These are phyloP conservation scores for Chelonia mydas DNA, from an alignment of 2,797 vertebrate species.

Conservation along the genomic window DNA sequence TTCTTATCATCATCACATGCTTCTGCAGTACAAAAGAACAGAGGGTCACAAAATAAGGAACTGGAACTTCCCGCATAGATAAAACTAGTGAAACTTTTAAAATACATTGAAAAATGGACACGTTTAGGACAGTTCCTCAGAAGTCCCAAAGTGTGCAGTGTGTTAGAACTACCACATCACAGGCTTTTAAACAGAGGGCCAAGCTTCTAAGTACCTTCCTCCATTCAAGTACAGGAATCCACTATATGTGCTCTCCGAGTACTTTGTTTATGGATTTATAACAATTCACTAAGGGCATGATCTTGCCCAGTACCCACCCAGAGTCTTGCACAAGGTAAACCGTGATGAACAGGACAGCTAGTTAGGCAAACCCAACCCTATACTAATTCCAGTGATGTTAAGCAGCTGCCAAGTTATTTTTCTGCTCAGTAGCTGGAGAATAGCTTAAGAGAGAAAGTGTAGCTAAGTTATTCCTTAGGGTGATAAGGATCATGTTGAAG, in stretches of 20 bases:
- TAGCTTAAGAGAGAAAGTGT: neutral
- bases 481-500: neutral
- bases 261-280: neutral
- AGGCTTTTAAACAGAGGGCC: neutral
- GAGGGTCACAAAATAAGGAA: neutral
- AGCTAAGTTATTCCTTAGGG: neutral
- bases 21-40: neutral
- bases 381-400: neutral
- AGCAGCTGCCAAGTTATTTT: neutral
- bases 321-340: neutral
- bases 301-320: neutral
- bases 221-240: neutral
- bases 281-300: neutral
- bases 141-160: neutral
- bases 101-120: neutral
- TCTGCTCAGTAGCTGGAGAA: neutral
- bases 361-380: neutral
- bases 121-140: neutral
- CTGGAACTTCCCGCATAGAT: neutral
- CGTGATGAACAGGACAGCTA: rapidly evolving
- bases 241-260: neutral
- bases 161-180: neutral
- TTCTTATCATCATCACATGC: neutral
- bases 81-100: neutral
- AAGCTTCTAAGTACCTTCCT: neutral